Base-by-base conservation (phyloP, 2,797 vertebrate genomes). In the Myripristis murdjan region DNA sequence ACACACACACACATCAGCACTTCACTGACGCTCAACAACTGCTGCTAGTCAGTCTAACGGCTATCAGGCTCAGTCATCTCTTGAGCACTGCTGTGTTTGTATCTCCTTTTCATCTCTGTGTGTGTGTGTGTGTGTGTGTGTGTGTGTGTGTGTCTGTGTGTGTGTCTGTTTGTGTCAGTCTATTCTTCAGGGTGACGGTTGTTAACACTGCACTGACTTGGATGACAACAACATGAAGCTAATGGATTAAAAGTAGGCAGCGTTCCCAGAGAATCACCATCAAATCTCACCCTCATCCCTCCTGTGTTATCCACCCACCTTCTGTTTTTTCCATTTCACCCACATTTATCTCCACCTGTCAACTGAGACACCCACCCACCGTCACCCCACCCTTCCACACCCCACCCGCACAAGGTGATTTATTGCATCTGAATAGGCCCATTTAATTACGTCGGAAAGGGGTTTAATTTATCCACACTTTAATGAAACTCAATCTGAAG, bases 241-340 rank as follows among this genome's bases (percentile, higher is more conserved):
- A 84, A 82, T 78, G 72, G 62, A 35, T 53, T 75, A 4, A 77
- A 57, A 64, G 66, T 64, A 56, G 65, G 44, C 70, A 77, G 61
- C 62, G 82, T 74, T 80, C 77, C 60, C 56, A 60, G 33, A 72
- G 39, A 57, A 47, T 82, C 49, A 60, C 24, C 56, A 71, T 75
- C 72, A 82, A 79, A 72, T 76, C 37, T 47, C 37, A 61, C 58
- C 70, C 37, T 35, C 37, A 46, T 6, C 1, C 5, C 20, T 12
- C 12, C 22, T 47, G 24, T 47, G 46, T 72, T 64, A 60, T 75
- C 46, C 70, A 65, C 43, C 12, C 4, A 4, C 14, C 20, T 43
- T 8, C 8, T 7, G 4, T 51, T 43, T 67, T 67, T 66, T 23
- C 15, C 43, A 33, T 28, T 23, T 23, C 44, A 33, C 6, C 14